phyloP scores from a whole-genome alignment of 1,140 invertebrate genomes.

The Mamestra configurata region DNA sequence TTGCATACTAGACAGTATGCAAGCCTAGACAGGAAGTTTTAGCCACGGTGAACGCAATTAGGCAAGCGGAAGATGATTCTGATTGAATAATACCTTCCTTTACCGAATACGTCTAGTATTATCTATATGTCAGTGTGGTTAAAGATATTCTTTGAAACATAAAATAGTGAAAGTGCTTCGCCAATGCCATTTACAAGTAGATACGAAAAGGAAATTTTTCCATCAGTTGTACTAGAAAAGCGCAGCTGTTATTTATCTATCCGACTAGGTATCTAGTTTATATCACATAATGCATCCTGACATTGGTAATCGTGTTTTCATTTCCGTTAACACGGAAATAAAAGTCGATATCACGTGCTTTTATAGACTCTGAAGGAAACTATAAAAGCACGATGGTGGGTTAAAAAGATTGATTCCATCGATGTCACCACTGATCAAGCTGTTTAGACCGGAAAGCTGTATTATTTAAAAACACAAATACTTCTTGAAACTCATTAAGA shows the following conservation, averaged over 20 bases:
- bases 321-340: background rate
- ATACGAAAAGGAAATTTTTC: conserved; percentile 11
- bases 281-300: background rate
- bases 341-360: background rate
- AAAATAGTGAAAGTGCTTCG: conserved; percentile 3
- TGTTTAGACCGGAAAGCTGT: background rate
- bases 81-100: conserved; percentile 13
- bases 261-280: background rate
- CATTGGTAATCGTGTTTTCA: background rate
- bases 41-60: conserved; percentile 19
- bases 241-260: background rate
- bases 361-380: background rate
- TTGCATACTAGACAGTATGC: too few relatives aligned
- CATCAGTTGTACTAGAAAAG: background rate
- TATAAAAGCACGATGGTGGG: too few relatives aligned
- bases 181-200: background rate
- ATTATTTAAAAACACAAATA: background rate
- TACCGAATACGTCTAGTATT: too few relatives aligned
- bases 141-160: background rate
- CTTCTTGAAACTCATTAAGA: background rate
- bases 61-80: conserved; percentile 4
- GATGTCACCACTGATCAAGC: background rate
- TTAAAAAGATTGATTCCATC: background rate
- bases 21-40: conserved; percentile 14
- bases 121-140: background rate